These are phyloP conservation scores for Mythimna lalbum DNA, from an alignment of 2,888 invertebrate genomes.

Conservation along the genomic window DNA sequence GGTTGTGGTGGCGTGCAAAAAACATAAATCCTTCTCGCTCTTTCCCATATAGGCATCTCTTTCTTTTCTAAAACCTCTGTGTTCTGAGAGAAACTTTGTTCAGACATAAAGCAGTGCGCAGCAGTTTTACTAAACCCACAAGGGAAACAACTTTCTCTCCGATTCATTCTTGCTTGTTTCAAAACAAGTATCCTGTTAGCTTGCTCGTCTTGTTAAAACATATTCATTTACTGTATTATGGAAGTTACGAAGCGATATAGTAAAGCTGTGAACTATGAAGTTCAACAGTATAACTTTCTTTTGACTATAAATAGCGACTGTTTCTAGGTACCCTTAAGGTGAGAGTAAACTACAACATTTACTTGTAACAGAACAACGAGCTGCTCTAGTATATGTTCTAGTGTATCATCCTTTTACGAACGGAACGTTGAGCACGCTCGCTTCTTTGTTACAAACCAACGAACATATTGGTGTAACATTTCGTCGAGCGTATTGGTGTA, in stretches of 20 bases:
- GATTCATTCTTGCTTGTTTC: conserved; percentile 26
- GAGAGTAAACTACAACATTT: too few relatives aligned
- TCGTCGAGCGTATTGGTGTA: too few relatives aligned
- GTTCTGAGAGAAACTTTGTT: conserved; percentile 32
- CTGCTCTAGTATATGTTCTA: too few relatives aligned
- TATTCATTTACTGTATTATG: not conserved
- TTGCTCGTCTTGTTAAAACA: conserved; percentile 15
- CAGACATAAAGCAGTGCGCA: conserved; percentile 41
- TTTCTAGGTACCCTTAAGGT: too few relatives aligned
- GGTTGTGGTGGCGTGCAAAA: not conserved
- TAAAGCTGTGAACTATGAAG: not conserved
- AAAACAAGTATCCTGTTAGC: conserved; percentile 2
- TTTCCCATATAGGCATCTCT: not conserved
- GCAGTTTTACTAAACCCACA: conserved; percentile 39
- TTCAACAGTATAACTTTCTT: too few relatives aligned
- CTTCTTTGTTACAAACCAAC: too few relatives aligned
- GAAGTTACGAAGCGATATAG: not conserved
- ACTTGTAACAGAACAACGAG: too few relatives aligned
- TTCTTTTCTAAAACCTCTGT: conserved; percentile 16
- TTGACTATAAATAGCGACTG: too few relatives aligned
- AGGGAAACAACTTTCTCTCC: conserved; percentile 33
- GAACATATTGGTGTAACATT: too few relatives aligned
- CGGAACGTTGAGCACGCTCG: too few relatives aligned
- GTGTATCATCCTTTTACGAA: too few relatives aligned
- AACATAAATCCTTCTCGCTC: not conserved